Evolutionary conservation across 2,888 invertebrate species (phyloP), one percentile per base, ranked within the genome.

Genomic region (Perdita meconis): DNA sequence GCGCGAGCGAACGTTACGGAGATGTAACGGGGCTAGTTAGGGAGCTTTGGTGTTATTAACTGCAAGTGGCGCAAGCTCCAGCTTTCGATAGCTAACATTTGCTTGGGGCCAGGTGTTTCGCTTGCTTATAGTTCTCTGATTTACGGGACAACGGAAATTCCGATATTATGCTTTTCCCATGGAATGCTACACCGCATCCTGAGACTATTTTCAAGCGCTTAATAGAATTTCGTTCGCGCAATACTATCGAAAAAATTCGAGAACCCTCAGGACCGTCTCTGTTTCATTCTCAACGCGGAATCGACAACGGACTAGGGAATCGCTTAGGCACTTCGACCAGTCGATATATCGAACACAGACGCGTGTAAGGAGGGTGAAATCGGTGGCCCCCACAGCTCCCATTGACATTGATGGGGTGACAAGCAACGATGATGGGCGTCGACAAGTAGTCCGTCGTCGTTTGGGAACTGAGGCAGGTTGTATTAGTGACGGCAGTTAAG

Each of bases 401-500:
- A 74, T 76, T 81, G 76, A 73, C 67, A 71, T 68, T 65, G 78
- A 84, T 72, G 71, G 77, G 81, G 77, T 76, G 82, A 83, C 80
- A 70, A 80, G 82, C 55, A 63, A 72, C 71, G 69, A 53, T 64
- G 83, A 82, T 84, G 78, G 82, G 59, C 59, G 72, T 64, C 61
- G 69, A 82, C 70, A 69, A 75, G 82, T 70, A 73, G 79, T 75
- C 70, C 65, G 73, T 65, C 81, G 81, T 70, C 80, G 77, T 74
- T 57, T 68, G 63, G 19, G 53, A 50, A 34, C 67, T 50, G 38
- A 64, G 66, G 63, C 68, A 24, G 77, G 63, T 78, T 72, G 79
- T 83, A 80, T 78, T 75, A 78, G 78, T 73, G 75, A 65, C 63
- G 80, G 76, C 65, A 85, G 87, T 85, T 85, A 87, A 85, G 83